Evolutionary conservation across 2,113 vertebrate genomes (phyloP).

Genomic region (Takifugu flavidus): DNA sequence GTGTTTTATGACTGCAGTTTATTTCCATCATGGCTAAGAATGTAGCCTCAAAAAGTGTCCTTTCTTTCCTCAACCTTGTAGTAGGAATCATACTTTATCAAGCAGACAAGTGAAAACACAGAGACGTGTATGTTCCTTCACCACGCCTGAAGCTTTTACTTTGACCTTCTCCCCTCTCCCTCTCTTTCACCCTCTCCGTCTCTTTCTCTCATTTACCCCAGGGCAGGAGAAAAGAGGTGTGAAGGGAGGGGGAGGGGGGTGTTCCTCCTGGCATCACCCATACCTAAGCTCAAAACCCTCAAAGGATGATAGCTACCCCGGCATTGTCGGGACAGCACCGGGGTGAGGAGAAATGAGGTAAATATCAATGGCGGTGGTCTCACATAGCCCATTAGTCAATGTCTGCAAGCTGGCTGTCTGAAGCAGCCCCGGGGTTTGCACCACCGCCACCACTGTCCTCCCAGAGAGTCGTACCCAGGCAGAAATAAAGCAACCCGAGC

Average conservation of each 20-base stretch:
- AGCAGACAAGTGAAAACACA: slow-evolving; percentile 70
- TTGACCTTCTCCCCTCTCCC: slow-evolving; percentile 62
- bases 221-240: slow-evolving; percentile 41
- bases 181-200: slow-evolving; percentile 50
- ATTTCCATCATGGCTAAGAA: slow-evolving; percentile 24
- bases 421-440: slow-evolving; percentile 53
- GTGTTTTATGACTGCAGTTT: slow-evolving; percentile 25
- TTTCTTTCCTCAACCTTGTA: slow-evolving; percentile 20
- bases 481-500: slow-evolving; percentile 75
- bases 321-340: slow-evolving; percentile 61
- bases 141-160: slow-evolving; percentile 51
- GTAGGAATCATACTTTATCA: slow-evolving; percentile 58
- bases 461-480: slow-evolving; percentile 59
- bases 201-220: slow-evolving; percentile 39
- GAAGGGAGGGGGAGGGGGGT: slow-evolving; percentile 11
- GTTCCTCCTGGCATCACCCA: slow-evolving; percentile 45
- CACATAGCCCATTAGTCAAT: slow-evolving; percentile 69
- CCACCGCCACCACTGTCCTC: slow-evolving; percentile 62
- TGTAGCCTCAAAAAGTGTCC: slow-evolving; percentile 1
- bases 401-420: slow-evolving; percentile 51
- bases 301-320: slow-evolving; percentile 48
- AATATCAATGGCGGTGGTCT: slow-evolving; percentile 74
- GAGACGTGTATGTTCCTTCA: slow-evolving; percentile 52
- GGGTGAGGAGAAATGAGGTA: slow-evolving; percentile 63
- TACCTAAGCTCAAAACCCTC: slow-evolving; percentile 15